These are phyloP conservation scores for Plotosus lineatus DNA, from an alignment of 2,113 vertebrate genomes.

Conservation along the genomic window DNA sequence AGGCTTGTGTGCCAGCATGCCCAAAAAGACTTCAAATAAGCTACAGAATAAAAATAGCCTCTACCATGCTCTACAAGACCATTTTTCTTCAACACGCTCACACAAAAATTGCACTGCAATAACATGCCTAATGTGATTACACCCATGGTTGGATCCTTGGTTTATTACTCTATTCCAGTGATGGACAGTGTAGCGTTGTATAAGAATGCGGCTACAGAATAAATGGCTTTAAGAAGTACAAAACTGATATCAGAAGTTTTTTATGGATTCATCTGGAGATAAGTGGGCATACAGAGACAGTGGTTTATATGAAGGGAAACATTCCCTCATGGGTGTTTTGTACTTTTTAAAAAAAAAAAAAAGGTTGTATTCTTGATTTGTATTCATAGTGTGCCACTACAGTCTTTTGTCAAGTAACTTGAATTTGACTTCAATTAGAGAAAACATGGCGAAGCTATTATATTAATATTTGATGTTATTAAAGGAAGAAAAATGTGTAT, in stretches of 20 bases:
- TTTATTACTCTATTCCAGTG: background rate
- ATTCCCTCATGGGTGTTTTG: background rate
- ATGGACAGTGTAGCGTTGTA: background rate
- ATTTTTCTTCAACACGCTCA: too few species aligned
- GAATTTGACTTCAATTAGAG: constrained; percentile 51
- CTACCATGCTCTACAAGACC: too few species aligned
- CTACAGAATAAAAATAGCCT: too few species aligned
- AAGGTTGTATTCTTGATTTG: too few species aligned
- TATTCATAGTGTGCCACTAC: background rate
- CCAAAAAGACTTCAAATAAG: too few species aligned
- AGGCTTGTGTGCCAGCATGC: too few species aligned
- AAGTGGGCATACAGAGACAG: background rate
- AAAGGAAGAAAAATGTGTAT: constrained; percentile 59
- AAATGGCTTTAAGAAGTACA: background rate
- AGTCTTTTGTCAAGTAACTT: constrained; percentile 35
- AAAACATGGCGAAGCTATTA: constrained; percentile 55
- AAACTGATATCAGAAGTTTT: background rate
- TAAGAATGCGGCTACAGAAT: background rate
- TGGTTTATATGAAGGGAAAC: background rate
- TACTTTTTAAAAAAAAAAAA: constrained; percentile 7
- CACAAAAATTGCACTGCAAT: too few species aligned
- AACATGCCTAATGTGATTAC: too few species aligned
- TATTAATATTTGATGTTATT: constrained; percentile 69
- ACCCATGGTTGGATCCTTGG: background rate
- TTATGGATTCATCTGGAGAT: background rate